Evolutionary conservation across 2,113 vertebrate genomes (phyloP).

Genomic region (Rana temporaria): DNA sequence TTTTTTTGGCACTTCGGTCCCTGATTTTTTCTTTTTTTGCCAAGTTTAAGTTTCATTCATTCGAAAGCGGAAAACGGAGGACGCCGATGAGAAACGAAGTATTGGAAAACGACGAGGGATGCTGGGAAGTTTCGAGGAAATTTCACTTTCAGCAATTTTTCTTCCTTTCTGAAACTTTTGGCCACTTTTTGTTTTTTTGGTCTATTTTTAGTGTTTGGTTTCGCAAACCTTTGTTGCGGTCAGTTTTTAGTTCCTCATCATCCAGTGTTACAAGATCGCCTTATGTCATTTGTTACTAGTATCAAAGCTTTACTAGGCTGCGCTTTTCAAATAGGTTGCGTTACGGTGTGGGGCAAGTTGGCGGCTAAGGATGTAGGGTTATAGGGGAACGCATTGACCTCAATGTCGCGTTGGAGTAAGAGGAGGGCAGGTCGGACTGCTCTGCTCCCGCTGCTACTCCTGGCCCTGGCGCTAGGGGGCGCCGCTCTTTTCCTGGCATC

Average conservation of each 20-base stretch:
- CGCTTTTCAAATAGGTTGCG: no score
- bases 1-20: background rate
- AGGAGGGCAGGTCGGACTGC: background rate
- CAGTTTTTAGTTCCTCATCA: no score
- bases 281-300: no score
- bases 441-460: constrained; percentile 32
- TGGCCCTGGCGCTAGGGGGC: constrained; percentile 47
- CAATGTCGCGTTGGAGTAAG: constrained; percentile 43
- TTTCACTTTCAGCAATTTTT: no score
- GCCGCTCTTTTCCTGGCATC: constrained; percentile 29
- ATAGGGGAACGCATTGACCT: background rate
- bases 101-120: no score
- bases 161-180: background rate
- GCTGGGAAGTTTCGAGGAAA: no score
- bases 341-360: background rate
- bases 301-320: no score
- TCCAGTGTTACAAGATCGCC: no score
- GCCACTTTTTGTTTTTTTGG: background rate
- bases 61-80: background rate
- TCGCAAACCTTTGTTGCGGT: no score
- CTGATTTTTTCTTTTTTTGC: background rate
- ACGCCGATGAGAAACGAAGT: background rate
- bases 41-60: background rate
- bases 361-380: background rate
- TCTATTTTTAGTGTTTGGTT: no score